Base-by-base conservation (phyloP, 2,888 invertebrate species). In the Nebria salina region DNA sequence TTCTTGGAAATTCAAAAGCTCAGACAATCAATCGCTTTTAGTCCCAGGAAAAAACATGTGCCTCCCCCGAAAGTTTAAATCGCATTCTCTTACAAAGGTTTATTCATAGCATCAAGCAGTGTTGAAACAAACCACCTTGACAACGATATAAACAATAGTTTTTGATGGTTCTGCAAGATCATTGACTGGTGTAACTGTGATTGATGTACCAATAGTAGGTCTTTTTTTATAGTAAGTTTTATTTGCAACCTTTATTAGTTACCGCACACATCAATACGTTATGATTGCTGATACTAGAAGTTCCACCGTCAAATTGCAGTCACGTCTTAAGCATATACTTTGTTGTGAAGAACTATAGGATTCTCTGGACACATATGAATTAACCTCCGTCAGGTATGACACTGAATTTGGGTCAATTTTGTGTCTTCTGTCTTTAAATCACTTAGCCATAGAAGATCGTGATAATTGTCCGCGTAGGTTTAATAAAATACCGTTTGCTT, bases 301-400 rank as follows among this genome's bases (percentile, higher is more conserved):
- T 85, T 86, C 83, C 86, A 84, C 72, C 83, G 83, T 0, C 84
- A 85, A 82, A n/a, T 66, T 73, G 0, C 81, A 86, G 26, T 26
- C 42, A 4, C 74, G 83, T 54, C 82, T 83, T 20, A 83, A 84
- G 11, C 68, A 84, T 15, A 84, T 83, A 26, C n/a, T 85, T 0
- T 84, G 84, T 83, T 68, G 84, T 8, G 68, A 82, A 1, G 66
- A 66, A 43, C 72, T 82, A 0, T 1, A 70, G 0, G 74, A 82
- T 0, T 72, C 82, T 9, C 26, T 83, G 13, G 66, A 76, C 25
- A 76, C 76, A 1, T 83, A 79, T 34, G 79, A 82, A 11, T 54
- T 84, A 8, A 34, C 25, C 6, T 82, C 82, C n/a, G 72, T 84
- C 5, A 82, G 83, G 0, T 84, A 82, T 77, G 84, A 84, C 0